Percentiles rank a stretch among this genome's conserved stretches.
Conservation (phyloP, 2,797 vertebrate species). For the Sebastes vulpes region DNA sequence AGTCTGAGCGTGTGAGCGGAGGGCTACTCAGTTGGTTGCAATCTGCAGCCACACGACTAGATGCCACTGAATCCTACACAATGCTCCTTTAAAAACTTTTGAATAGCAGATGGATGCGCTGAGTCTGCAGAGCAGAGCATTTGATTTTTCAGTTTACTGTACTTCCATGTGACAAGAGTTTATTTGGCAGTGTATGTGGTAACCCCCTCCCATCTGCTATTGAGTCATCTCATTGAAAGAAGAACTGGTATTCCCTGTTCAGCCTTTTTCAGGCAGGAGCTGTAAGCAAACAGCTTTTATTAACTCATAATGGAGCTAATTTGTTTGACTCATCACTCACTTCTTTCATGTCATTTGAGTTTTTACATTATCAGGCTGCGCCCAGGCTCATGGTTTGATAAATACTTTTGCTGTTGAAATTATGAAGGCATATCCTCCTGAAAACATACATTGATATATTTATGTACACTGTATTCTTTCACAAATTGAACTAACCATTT, state of each 20-base stretch:
- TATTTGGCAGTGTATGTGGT: background rate
- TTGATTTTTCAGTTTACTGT: background rate
- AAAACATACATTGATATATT: background rate
- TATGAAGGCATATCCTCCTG: background rate
- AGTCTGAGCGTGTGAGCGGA: too few relatives aligned
- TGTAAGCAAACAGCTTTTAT: constrained; percentile 11
- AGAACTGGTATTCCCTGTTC: background rate
- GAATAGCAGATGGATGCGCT: too few relatives aligned
- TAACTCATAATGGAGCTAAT: constrained; percentile 18
- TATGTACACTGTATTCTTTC: background rate
- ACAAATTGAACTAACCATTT: background rate
- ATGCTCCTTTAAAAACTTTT: background rate
- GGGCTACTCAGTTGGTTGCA: too few relatives aligned
- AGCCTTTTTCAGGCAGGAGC: background rate
- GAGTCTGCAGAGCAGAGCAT: background rate
- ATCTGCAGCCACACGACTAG: too few relatives aligned
- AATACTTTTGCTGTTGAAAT: background rate
- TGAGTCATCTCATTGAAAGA: background rate
- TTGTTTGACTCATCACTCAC: constrained; percentile 11
- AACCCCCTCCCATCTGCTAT: background rate
- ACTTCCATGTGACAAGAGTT: background rate
- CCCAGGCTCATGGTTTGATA: background rate
- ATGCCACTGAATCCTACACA: too few relatives aligned
- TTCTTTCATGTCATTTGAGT: constrained; percentile 16
- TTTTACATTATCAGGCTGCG: background rate